phyloP scores from a whole-genome alignment of 1,140 invertebrate species.

The Drosophila baimaii region DNA sequence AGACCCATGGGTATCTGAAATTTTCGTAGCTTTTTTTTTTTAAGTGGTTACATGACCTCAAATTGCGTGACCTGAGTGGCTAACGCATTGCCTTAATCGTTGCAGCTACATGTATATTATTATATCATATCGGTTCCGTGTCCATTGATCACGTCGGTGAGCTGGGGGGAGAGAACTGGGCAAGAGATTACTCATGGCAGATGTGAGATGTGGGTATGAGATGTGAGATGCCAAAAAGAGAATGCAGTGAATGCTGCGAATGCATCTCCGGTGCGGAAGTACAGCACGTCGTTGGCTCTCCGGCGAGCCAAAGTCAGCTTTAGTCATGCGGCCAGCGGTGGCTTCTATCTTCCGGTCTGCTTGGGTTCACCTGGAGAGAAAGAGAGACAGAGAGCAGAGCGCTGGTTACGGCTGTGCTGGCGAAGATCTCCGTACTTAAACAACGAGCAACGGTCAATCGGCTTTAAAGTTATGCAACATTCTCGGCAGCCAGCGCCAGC shows the following conservation, averaged over 20 bases:
- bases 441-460: conserved; percentile 49
- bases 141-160: conserved; percentile 18
- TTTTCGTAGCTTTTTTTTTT: no score
- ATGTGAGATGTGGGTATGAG: no score
- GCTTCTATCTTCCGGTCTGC: conserved; percentile 56
- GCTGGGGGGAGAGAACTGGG: neutral
- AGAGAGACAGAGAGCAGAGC: neutral
- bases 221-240: neutral
- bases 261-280: conserved; percentile 46
- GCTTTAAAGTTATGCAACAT: conserved; percentile 69
- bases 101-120: no score
- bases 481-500: conserved; percentile 50
- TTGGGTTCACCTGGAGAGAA: conserved; percentile 34
- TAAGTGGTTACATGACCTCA: conserved; percentile 28
- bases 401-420: neutral
- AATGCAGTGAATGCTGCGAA: neutral
- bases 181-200: conserved; percentile 31
- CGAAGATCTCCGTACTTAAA: conserved; percentile 48
- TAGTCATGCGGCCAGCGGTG: conserved; percentile 30
- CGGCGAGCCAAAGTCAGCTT: conserved; percentile 13
- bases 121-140: neutral
- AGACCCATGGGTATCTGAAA: neutral
- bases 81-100: neutral
- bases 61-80: neutral
- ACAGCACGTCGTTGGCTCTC: neutral